Conservation (phyloP, 1,140 invertebrate species). For the Drosophila fuyamai region DNA sequence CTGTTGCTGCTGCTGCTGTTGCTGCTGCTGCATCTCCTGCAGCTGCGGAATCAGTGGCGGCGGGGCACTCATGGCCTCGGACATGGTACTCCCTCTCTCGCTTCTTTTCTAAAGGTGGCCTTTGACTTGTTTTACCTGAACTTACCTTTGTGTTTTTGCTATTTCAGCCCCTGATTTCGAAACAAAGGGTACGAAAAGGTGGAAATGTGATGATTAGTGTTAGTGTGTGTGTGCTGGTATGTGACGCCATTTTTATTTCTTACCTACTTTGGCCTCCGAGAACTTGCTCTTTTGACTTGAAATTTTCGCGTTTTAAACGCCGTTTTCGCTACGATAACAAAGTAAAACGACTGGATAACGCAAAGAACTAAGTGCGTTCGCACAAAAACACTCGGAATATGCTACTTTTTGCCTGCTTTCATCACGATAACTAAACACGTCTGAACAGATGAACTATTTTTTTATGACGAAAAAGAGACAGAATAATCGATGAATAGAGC, state of each 20-base stretch:
- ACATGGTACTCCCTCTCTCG: conserved; percentile 52
- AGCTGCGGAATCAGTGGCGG: conserved; percentile 78
- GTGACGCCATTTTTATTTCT: conserved; percentile 71
- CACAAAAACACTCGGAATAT: conserved; percentile 12
- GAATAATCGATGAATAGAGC: conserved; percentile 10
- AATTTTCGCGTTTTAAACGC: conserved; percentile 3
- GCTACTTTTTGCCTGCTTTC: neutral
- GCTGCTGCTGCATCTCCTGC: conserved; percentile 80
- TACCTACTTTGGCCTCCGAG: conserved; percentile 41
- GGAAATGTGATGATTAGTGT: conserved; percentile 15
- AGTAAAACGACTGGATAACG: neutral
- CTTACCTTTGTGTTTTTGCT: conserved; percentile 63
- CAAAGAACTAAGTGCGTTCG: neutral
- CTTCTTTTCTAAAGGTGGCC: conserved; percentile 7
- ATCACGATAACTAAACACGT: conserved; percentile 13
- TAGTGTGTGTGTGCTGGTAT: conserved; percentile 20
- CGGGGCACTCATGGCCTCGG: conserved; percentile 76
- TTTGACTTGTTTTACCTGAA: conserved; percentile 54
- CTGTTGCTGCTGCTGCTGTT: conserved; percentile 71
- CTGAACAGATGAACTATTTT: conserved; percentile 17
- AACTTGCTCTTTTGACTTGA: neutral
- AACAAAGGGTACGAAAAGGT: conserved; percentile 4
- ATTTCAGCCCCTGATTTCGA: conserved; percentile 18
- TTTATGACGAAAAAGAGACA: conserved; percentile 9
- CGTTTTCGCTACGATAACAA: conserved; percentile 9